Percentiles rank a stretch among this genome's conserved stretches.
Conservation (phyloP, 2,888 invertebrate species). For the Cheilosia variabilis region DNA sequence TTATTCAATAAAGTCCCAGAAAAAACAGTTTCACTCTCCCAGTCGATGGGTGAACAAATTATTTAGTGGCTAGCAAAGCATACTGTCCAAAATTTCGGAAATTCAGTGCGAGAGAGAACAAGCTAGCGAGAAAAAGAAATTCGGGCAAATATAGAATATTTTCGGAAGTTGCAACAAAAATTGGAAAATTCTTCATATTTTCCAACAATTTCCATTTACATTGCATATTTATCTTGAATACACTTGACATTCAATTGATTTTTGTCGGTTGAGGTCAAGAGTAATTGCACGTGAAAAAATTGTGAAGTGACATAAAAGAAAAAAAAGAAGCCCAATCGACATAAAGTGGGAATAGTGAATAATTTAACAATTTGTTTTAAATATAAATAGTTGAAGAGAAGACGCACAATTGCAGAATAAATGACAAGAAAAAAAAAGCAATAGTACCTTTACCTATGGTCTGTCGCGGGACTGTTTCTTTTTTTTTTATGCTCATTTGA, state of each 20-base stretch:
- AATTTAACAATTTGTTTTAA: constrained; percentile 29
- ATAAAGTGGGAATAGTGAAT: constrained; percentile 36
- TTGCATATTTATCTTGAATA: constrained; percentile 12
- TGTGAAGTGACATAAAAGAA: background rate
- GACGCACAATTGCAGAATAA: constrained; percentile 55
- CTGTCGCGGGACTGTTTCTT: constrained; percentile 40
- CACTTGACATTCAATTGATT: constrained; percentile 68
- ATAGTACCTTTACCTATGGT: constrained; percentile 38
- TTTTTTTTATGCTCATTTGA: constrained; percentile 58
- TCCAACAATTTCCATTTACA: background rate
- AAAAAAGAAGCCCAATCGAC: background rate
- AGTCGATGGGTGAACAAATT: constrained; percentile 73
- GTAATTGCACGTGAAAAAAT: constrained; percentile 35
- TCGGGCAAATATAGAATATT: constrained; percentile 17
- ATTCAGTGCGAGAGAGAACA: constrained; percentile 43
- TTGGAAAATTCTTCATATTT: background rate
- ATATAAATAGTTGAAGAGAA: constrained; percentile 20
- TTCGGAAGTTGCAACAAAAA: constrained; percentile 12
- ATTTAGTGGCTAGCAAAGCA: constrained; percentile 67
- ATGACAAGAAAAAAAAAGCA: constrained; percentile 8
- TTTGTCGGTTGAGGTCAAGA: constrained; percentile 62
- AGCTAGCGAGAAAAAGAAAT: constrained; percentile 14
- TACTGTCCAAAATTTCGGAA: constrained; percentile 26
- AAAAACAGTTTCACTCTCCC: constrained; percentile 73
- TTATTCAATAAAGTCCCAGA: constrained; percentile 63